A percentile compares a stretch with the other conserved stretches of the same genome.
Conservation (phyloP, 2,797 vertebrate genomes). For the Anniella stebbinsi region DNA sequence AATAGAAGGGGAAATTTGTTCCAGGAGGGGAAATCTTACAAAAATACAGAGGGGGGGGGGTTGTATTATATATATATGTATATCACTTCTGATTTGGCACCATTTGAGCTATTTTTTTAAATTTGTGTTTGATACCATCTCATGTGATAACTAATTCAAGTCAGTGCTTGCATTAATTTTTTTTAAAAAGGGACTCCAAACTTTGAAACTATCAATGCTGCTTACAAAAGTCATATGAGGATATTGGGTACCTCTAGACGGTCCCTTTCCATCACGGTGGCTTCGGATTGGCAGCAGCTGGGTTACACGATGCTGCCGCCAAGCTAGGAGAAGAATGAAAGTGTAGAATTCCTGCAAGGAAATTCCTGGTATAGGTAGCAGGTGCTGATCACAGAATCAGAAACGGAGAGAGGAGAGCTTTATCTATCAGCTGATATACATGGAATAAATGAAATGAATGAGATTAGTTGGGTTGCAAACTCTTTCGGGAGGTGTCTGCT, state of each 20-base stretch:
- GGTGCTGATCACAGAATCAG: not conserved
- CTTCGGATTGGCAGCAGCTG: too few relatives aligned
- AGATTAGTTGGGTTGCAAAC: not conserved
- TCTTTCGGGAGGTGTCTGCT: not conserved
- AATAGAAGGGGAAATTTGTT: not conserved
- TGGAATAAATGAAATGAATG: too few relatives aligned
- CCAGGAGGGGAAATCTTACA: not conserved
- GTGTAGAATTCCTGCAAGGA: not conserved
- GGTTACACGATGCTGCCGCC: too few relatives aligned
- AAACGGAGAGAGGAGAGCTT: not conserved
- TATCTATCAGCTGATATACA: too few relatives aligned
- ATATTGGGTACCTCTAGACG: too few relatives aligned
- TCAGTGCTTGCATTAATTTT: not conserved
- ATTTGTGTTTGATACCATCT: not conserved
- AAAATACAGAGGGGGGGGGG: not conserved
- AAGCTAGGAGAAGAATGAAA: not conserved
- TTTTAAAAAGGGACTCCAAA: not conserved
- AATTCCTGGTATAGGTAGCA: not conserved
- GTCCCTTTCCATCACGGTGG: too few relatives aligned
- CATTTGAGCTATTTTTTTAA: not conserved
- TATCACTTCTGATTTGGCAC: not conserved
- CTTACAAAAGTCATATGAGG: not conserved
- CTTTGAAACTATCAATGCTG: not conserved
- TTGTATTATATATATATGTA: too few relatives aligned
- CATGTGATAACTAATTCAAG: not conserved